Conservation (phyloP, 2,888 invertebrate genomes). For the Drosophila paramelanica region DNA sequence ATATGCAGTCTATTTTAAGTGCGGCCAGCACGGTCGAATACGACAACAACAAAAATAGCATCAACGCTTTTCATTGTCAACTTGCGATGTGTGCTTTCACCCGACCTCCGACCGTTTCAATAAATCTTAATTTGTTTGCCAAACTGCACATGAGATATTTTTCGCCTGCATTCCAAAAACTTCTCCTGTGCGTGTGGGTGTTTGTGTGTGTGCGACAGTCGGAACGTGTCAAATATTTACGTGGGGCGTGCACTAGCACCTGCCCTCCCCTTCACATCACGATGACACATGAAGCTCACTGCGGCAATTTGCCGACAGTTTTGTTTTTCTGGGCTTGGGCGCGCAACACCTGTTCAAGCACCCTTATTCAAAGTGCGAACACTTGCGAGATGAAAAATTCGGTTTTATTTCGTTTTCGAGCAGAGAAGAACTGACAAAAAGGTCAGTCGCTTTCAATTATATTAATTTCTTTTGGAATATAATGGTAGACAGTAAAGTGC, state of each 20-base stretch:
- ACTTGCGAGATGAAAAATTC: slow-evolving; percentile 6
- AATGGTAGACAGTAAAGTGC: neutral
- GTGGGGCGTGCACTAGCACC: slow-evolving; percentile 7
- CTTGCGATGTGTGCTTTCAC: slow-evolving; percentile 27
- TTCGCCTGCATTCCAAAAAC: slow-evolving; percentile 39
- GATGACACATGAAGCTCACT: slow-evolving; percentile 1
- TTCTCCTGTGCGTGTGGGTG: neutral
- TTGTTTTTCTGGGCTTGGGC: neutral
- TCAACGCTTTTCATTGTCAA: slow-evolving; percentile 39
- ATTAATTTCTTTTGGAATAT: neutral
- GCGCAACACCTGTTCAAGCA: slow-evolving; percentile 20
- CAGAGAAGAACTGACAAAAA: neutral
- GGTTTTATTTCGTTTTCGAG: slow-evolving; percentile 1
- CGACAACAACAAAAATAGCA: slow-evolving; percentile 1
- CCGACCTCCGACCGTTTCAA: slow-evolving; percentile 46
- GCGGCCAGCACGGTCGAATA: slow-evolving; percentile 14
- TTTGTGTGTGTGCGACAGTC: slow-evolving; percentile 10
- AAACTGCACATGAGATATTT: slow-evolving; percentile 68
- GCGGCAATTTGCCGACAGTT: slow-evolving; percentile 28
- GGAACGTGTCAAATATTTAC: slow-evolving; percentile 44
- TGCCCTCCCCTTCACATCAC: neutral
- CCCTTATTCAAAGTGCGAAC: slow-evolving; percentile 9
- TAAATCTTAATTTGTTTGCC: slow-evolving; percentile 78
- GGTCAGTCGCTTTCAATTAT: neutral
- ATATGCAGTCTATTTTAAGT: slow-evolving; percentile 48